Evolutionary conservation across 2,888 invertebrate species (phyloP).

Genomic region (Pterostichus madidus): DNA sequence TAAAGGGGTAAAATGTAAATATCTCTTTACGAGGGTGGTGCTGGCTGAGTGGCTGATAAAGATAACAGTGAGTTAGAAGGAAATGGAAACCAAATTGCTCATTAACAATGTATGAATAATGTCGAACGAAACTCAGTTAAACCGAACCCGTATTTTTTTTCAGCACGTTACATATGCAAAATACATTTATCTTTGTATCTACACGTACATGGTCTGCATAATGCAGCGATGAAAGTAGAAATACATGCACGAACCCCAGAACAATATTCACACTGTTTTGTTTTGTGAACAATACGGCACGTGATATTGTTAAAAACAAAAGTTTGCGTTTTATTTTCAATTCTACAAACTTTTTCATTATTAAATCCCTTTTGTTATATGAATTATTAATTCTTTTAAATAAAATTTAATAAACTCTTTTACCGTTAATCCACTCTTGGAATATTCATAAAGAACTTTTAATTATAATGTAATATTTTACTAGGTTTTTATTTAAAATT

Average conservation of each 20-base stretch:
- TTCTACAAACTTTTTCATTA: conserved; percentile 8
- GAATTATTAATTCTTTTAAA: neutral
- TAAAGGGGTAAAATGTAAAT: conserved; percentile 42
- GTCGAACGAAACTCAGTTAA: conserved; percentile 46
- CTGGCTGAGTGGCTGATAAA: conserved; percentile 41
- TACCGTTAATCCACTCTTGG: neutral
- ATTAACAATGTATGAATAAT: conserved; percentile 50
- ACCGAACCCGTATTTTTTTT: conserved; percentile 37
- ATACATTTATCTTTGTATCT: conserved; percentile 51
- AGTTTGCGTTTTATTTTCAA: neutral
- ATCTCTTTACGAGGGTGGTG: conserved; percentile 37
- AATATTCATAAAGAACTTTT: neutral
- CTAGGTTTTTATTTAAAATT: too few relatives aligned
- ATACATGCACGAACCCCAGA: conserved; percentile 27
- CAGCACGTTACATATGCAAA: conserved; percentile 47
- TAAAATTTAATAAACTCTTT: conserved; percentile 11
- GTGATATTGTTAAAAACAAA: conserved; percentile 16
- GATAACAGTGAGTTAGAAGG: conserved; percentile 48
- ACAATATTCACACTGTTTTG: conserved; percentile 30
- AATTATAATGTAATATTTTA: too few relatives aligned
- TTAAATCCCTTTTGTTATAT: conserved; percentile 23
- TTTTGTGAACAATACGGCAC: conserved; percentile 13
- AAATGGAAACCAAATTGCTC: conserved; percentile 48
- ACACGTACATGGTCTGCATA: conserved; percentile 47
- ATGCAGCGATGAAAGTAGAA: conserved; percentile 29